Conservation (phyloP, 2,797 vertebrate genomes). For the Odontamblyopus lacepedii region DNA sequence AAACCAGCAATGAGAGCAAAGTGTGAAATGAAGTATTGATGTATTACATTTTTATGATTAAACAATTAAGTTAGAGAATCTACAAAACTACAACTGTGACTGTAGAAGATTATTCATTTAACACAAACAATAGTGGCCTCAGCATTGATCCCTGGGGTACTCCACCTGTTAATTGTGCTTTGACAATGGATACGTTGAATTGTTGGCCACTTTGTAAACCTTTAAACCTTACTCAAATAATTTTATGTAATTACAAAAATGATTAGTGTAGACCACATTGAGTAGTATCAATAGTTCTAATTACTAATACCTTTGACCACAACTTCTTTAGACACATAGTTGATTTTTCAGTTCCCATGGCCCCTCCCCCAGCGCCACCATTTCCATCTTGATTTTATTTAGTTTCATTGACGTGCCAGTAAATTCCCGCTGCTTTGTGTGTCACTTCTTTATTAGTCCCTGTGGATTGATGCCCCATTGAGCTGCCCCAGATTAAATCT, state of each 20-base stretch:
- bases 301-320: not conserved
- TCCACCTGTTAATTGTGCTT: not conserved
- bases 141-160: conserved; percentile 13
- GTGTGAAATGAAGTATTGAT: not conserved
- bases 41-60: not conserved
- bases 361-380: conserved; percentile 4
- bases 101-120: not conserved
- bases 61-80: not conserved
- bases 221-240: not conserved
- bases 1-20: not conserved
- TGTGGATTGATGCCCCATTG: conserved; percentile 23
- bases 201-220: not conserved
- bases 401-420: conserved; percentile 41
- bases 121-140: not conserved
- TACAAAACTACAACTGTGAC: not conserved
- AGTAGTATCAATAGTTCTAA: too few relatives aligned
- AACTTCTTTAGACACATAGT: conserved; percentile 1
- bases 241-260: not conserved
- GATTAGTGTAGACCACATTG: too few relatives aligned
- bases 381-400: conserved; percentile 46
- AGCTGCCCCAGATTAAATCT: conserved; percentile 35
- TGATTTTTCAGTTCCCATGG: not conserved
- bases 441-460: conserved; percentile 50
- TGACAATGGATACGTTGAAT: not conserved
- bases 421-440: conserved; percentile 47